A percentile compares a stretch with the other conserved stretches of the same genome.
Conservation (phyloP, 2,797 vertebrate species). For the Sebastes nivosus region DNA sequence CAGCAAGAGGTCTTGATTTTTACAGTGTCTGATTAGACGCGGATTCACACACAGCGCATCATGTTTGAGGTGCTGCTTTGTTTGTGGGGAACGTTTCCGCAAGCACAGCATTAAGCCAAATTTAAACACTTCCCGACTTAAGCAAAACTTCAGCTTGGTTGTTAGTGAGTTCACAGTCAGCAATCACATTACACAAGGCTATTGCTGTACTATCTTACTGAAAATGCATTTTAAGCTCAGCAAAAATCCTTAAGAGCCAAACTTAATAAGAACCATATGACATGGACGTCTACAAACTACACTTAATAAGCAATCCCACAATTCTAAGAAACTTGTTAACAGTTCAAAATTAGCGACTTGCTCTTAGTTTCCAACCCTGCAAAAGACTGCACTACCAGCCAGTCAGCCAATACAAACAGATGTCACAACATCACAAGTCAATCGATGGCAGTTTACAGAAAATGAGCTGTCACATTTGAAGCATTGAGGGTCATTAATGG, state of each 20-base stretch:
- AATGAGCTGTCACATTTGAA: neutral
- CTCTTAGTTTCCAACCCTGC: neutral
- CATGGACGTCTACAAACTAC: neutral
- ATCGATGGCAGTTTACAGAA: neutral
- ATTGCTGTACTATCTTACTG: neutral
- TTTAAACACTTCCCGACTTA: neutral
- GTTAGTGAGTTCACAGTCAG: neutral
- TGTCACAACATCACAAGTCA: neutral
- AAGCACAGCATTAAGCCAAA: neutral
- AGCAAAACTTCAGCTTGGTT: neutral
- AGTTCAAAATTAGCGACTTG: constrained; percentile 1
- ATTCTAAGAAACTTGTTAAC: neutral
- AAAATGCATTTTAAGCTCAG: constrained; percentile 5
- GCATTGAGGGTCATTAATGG: constrained; percentile 4
- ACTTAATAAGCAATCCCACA: neutral
- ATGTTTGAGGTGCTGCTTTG: neutral
- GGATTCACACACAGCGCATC: neutral
- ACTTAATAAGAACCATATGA: neutral
- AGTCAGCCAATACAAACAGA: constrained; percentile 3
- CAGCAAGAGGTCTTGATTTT: neutral
- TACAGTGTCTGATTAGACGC: neutral
- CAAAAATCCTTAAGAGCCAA: neutral
- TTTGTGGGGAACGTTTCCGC: neutral
- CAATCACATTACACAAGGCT: neutral
- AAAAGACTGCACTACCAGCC: neutral